A percentile compares a stretch with the other conserved stretches of the same genome.
phyloP scores from a whole-genome alignment of 2,113 vertebrate species.

The Shinisaurus crocodilurus region DNA sequence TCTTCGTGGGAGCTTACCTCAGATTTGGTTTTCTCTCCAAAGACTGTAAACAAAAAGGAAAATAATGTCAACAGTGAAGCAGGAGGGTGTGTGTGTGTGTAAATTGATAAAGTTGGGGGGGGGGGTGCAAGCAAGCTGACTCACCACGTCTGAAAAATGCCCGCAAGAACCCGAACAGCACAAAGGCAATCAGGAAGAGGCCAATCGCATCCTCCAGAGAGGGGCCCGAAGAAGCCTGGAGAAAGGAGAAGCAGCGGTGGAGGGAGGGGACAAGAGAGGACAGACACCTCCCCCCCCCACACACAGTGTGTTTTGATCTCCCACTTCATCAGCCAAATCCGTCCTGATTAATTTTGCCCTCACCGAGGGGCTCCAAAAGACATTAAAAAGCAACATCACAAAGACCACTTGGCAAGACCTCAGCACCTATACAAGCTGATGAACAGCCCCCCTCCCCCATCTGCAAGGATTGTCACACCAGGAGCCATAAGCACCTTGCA shows the following conservation, averaged over 20 bases:
- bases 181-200: slow-evolving; percentile 70
- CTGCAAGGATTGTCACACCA: not conserved
- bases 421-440: not conserved
- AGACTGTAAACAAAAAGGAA: not conserved
- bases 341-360: too few species aligned
- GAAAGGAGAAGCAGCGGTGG: not conserved
- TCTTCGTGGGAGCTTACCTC: not conserved
- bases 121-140: not conserved
- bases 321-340: too few species aligned
- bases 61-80: not conserved
- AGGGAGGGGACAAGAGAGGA: not conserved
- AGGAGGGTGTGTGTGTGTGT: not conserved
- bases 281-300: too few species aligned
- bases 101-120: fast-evolving
- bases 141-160: slow-evolving; percentile 51
- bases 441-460: too few species aligned
- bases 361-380: too few species aligned
- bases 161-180: slow-evolving; percentile 63
- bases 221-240: slow-evolving; percentile 59
- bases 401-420: not conserved
- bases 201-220: slow-evolving; percentile 68
- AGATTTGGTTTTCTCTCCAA: not conserved
- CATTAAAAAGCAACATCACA: not conserved
- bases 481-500: not conserved
- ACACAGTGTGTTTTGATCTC: too few species aligned